phyloP scores from a whole-genome alignment of 2,888 invertebrate species.

The Stenolophus ochropezus region DNA sequence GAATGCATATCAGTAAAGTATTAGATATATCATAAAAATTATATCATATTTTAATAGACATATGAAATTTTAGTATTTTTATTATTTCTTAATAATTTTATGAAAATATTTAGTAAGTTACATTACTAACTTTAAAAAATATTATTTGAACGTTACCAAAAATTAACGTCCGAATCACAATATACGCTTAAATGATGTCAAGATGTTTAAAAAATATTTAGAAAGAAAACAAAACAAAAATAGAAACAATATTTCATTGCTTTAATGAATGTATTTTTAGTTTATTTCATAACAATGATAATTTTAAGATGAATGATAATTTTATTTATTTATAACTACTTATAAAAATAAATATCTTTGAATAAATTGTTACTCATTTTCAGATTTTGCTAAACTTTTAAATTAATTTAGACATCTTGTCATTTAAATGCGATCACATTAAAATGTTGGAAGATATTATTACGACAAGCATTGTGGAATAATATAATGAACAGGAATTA shows the following conservation, averaged over 20 bases:
- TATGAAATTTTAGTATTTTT: background rate
- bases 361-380: background rate
- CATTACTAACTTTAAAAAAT: background rate
- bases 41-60: background rate
- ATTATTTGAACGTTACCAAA: conserved; percentile 31
- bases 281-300: no score
- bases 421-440: conserved; percentile 18
- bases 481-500: conserved; percentile 43
- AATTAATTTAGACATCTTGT: conserved; percentile 7
- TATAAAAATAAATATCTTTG: no score
- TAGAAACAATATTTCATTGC: no score
- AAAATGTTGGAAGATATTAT: conserved; percentile 25
- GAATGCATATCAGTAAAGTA: background rate
- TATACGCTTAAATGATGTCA: conserved; percentile 36
- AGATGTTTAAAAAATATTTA: conserved; percentile 8
- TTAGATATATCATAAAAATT: background rate
- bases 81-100: background rate
- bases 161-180: conserved; percentile 42
- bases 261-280: no score
- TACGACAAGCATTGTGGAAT: conserved; percentile 18
- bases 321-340: no score
- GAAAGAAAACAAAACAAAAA: background rate
- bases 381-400: background rate
- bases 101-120: background rate
- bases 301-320: no score